Base-by-base conservation (phyloP, 2,888 invertebrate genomes). In the Hirtodrosophila alboralis region DNA sequence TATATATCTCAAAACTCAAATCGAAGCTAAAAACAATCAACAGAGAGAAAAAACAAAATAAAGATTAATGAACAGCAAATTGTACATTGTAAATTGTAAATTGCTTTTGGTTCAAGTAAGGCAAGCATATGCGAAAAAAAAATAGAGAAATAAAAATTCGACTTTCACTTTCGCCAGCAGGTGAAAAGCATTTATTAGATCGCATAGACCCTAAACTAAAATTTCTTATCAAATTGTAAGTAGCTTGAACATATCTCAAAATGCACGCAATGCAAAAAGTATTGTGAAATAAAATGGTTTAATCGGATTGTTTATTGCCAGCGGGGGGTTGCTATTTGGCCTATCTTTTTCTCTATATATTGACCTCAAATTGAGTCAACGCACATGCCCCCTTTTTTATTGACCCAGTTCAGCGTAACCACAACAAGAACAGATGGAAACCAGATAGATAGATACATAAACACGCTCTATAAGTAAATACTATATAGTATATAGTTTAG, bases 221-320 rank as follows among this genome's bases (percentile, higher is more conserved):
- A 14, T 30, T 40, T 27, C n/a, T 38, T 65, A 65, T 53, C 66
- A 13, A 34, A 26, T 3, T 23, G 16, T n/a, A 36, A 31, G 27
- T 51, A 58, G 41, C 44, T 41, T 26, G n/a, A 4, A 16, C 6
- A 36, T 33, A 21, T 26, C 21, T 33, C 3, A 34, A 41, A 8
- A n/a, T 28, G 38, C 80, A 79, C 73, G 76, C 84, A 79, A 78
- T 72, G 65, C 33, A 53, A 70, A 80, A 80, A 54, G 53, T 59
- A 73, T 73, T 68, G 61, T n/a, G n/a, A n/a, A n/a, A n/a, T n/a
- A n/a, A 61, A 81, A 68, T 75, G 84, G 83, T 63, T 71, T 80
- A 81, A 80, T 84, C 84, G 75, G 70, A 75, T 84, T 80, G 84
- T 81, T 84, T 80, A 77, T 77, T 31, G 53, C 9, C 26, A 7